Percentiles rank a stretch among this genome's conserved stretches.
Conservation (phyloP, 2,888 invertebrate species). For the Hydroisotoma schaefferi region DNA sequence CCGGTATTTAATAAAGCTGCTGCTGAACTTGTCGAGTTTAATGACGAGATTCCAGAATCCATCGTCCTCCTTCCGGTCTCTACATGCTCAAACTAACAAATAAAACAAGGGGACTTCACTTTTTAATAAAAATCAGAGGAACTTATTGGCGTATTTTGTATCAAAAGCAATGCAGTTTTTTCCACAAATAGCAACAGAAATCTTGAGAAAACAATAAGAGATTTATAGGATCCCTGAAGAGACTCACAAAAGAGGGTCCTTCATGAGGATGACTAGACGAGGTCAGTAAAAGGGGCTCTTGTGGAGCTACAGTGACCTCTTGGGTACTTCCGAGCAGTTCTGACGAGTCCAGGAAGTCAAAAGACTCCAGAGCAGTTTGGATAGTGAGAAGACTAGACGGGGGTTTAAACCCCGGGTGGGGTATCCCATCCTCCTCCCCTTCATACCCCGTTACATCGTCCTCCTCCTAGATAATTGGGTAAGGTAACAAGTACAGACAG, state of each 20-base stretch:
- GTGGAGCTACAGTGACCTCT: too few relatives aligned
- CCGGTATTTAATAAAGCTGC: constrained; percentile 50
- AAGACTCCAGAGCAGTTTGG: constrained; percentile 56
- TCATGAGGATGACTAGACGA: constrained; percentile 42
- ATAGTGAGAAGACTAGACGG: constrained; percentile 54
- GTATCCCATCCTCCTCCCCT: constrained; percentile 6
- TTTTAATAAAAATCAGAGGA: background rate
- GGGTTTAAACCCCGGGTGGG: constrained; percentile 36
- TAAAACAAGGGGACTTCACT: background rate
- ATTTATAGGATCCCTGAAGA: background rate
- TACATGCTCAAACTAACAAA: constrained; percentile 13
- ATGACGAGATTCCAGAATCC: constrained; percentile 55
- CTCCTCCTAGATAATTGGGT: background rate
- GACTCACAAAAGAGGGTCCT: constrained; percentile 29
- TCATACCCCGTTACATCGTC: constrained; percentile 14
- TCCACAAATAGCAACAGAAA: background rate
- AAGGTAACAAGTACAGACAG: background rate
- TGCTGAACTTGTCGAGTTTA: constrained; percentile 48
- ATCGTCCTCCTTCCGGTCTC: constrained; percentile 49
- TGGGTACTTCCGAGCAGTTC: too few relatives aligned
- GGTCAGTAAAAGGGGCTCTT: constrained; percentile 52
- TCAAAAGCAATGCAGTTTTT: background rate
- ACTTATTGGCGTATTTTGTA: background rate
- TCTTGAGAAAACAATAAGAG: background rate
- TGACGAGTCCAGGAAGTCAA: constrained; percentile 55